Base-by-base conservation (phyloP, 2,113 vertebrate genomes). In the Corydoras sp. region DNA sequence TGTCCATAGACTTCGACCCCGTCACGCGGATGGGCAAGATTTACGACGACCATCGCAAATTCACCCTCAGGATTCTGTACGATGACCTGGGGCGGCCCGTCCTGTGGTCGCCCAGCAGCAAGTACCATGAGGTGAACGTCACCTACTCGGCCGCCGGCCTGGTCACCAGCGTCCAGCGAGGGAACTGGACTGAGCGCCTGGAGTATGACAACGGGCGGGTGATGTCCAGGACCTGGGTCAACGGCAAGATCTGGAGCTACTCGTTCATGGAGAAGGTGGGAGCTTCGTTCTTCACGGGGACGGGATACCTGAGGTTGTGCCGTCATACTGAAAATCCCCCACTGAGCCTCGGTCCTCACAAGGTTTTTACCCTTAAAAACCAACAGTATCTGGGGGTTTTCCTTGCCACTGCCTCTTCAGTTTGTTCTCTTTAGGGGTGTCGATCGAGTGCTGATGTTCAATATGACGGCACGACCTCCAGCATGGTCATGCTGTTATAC, bases 191-290 rank as follows among this genome's bases (percentile, higher is more conserved):
- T n/a, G 95, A 98, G 82, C 92, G 92, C 81, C 91, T 95, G 86
- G 94, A 98, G 75, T 98, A 98, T 54, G 95, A 98, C 70, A 93
- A 90, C 13, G 93, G 96, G 69, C 91, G 91, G 82, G 92, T 98
- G 59, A 80, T 95, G 77, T 97, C 95, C 79, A 90, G 95, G 81
- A 93, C 92, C 5, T 98, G 95, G 94, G 91, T 94, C 76, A 96
- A 98, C 76, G 95, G 95, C 18, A 97, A 96, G 90, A 98, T 98
- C 85, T 99, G 95, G 96, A 98, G 92, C 85, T 99, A 98, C 87
- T 95, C 94, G 0, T 98, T 95, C 31, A 88, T 95, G 73, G 95
- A 98, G 88, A 95, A 92, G 91, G 95, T 99, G 18, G 18, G 18
- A 24, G 18, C 18, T 24, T 55, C 10, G 32, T 60, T 15, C 3